phyloP scores from a whole-genome alignment of 2,113 vertebrate species.

The Callorhinus ursinus region DNA sequence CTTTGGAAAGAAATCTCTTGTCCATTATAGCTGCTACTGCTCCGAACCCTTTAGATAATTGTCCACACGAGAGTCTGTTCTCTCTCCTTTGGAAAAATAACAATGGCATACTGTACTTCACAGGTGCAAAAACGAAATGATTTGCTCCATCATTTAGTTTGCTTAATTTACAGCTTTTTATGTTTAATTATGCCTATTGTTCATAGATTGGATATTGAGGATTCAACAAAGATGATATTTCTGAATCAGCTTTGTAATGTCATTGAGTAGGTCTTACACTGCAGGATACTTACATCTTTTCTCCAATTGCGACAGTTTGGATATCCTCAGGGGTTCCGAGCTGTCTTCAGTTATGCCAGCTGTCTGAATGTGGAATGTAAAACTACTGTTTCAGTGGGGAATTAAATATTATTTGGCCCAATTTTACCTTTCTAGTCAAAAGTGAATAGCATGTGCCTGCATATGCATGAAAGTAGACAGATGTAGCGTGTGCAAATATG shows the following conservation, averaged over 20 bases:
- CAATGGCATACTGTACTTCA: constrained; percentile 70
- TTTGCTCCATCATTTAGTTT: constrained; percentile 57
- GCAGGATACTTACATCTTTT: constrained; percentile 64
- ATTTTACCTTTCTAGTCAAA: constrained; percentile 64
- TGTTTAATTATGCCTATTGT: constrained; percentile 79
- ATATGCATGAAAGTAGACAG: constrained; percentile 32
- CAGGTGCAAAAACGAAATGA: constrained; percentile 70
- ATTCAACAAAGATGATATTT: constrained; percentile 68
- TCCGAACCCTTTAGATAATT: constrained; percentile 73
- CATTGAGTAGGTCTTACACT: constrained; percentile 70
- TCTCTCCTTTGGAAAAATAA: constrained; percentile 70
- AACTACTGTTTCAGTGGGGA: constrained; percentile 52
- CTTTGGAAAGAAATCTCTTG: constrained; percentile 69
- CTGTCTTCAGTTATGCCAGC: constrained; percentile 72
- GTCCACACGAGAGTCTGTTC: constrained; percentile 45
- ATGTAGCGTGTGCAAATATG: not conserved
- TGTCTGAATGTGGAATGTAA: constrained; percentile 68
- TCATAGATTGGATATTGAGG: constrained; percentile 76
- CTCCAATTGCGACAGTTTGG: constrained; percentile 70
- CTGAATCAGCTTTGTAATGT: constrained; percentile 76
- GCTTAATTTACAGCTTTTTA: constrained; percentile 75
- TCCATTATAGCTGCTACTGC: constrained; percentile 31
- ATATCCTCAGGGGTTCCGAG: constrained; percentile 70
- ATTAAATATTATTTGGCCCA: constrained; percentile 79
- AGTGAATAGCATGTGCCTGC: constrained; percentile 24